Base-by-base conservation (phyloP, 1,140 invertebrate species). In the Phymorhynchus buccinoides region DNA sequence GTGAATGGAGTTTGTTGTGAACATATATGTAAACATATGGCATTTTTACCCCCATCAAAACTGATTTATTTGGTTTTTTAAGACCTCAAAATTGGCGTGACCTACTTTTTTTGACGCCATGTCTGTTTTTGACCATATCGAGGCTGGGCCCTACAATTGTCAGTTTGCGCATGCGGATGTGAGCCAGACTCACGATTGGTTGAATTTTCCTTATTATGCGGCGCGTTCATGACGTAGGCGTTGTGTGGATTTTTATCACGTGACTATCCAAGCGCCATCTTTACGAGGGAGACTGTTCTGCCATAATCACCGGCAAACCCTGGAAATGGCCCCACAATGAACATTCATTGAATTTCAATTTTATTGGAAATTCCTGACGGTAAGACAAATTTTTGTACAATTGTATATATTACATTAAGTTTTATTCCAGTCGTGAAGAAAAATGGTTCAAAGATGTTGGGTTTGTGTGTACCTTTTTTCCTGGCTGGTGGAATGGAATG, bases 81-180 rank as follows among this genome's bases (percentile, higher is more conserved):
- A 52, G 41, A 9, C 22, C 42, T 4, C 3, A 22, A 79, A 66
- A 66, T 37, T 83, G 22, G 14, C 6, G 1, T 83, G 81, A 83
- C 81, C 81, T 83, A 83, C 62, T 83, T 83, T 66, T 83, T 68
- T 56, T 14, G 81, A 71, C 81, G 81, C 81, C 81, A 83, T 83
- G 81, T 71, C 66, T 27, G 37, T 73, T 83, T 42, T 66, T 71
- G 32, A 32, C 66, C 81, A 83, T 30, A 35, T 83, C 62, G 81
- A 83, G 81, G 81, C 81, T 83, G 56, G 44, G 9, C 18, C 27
- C 16, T 30, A n/a, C 35, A 30, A n/a, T n/a, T 48, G 37, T 27
- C n/a, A n/a, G 32, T 42, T 42, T 83, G 81, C 81, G 81, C 81
- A 83, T 83, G 81, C 66, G 62, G n/a, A 83, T 16, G 1, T 18